Base-by-base conservation (phyloP, 2,113 vertebrate species). In the Chauna torquata region DNA sequence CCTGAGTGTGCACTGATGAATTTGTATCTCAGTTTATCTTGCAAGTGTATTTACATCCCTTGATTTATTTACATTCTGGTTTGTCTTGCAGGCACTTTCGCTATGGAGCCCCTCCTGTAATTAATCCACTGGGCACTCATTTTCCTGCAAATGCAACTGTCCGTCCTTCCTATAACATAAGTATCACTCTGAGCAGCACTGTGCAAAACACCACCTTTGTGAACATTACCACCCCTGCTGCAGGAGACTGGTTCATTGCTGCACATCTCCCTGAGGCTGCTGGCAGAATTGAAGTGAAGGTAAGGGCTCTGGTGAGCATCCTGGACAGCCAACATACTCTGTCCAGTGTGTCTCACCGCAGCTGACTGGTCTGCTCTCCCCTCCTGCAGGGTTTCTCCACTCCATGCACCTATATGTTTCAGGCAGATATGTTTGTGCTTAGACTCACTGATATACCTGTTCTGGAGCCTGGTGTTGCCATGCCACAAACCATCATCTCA, bases 231-330 rank as follows among this genome's bases (percentile, higher is more conserved):
- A 96, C 97, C 65, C 99, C 99, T 0, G 98, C 98, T 2, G 97
- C 99, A 0, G 99, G 99, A 3, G 98, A 99, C 88, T 99, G 99
- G 99, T 99, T 98, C 70, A 83, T 99, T 0, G 99, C 98, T 1
- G 99, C 99, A 32, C 99, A 99, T 87, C 97, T 99, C 78, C 99
- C 99, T 3, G 97, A 99, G 77, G 98, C 99, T 12, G 98, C 98
- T 4, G 98, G 99, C 28, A 99, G 99, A 96, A 99, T 99, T 17
- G 98, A 99, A 92, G 98, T 99, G 80, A 99, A 99, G 99, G 99
- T 99, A 84, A 97, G 98, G 36, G 6, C 28, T 55, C 49, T 11
- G 45, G 10, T 19, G n/a, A 50, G 58, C 34, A 7, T 74, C 84
- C 52, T 1, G 0, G 28, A 65, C 62, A 65, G 49, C 49, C 3